phyloP scores from a whole-genome alignment of 2,113 vertebrate genomes.

The Baryphthengus martii region DNA sequence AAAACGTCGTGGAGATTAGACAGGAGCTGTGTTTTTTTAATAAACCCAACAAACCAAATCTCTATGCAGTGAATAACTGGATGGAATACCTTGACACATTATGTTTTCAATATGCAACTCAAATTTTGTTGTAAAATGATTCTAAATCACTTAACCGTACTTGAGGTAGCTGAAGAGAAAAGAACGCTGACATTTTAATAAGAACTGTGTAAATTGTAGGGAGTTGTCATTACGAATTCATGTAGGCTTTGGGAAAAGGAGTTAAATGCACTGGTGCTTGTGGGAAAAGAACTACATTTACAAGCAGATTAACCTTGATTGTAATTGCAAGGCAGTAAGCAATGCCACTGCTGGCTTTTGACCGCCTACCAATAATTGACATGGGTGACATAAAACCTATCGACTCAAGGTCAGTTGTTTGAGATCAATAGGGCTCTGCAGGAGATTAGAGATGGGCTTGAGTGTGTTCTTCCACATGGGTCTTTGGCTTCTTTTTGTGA shows the following conservation, averaged over 20 bases:
- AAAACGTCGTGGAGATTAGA: neutral
- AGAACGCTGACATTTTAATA: constrained; percentile 34
- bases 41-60: neutral
- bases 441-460: neutral
- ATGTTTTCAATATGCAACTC: neutral
- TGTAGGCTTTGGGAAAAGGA: constrained; percentile 18
- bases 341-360: neutral
- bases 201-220: constrained; percentile 38
- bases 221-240: constrained; percentile 7
- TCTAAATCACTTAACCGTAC: neutral
- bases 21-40: neutral
- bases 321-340: neutral
- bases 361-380: neutral
- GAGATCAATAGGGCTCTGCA: neutral
- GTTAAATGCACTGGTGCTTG: constrained; percentile 25
- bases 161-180: neutral
- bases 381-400: neutral
- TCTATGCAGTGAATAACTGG: neutral
- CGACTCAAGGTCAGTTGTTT: neutral
- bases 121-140: neutral
- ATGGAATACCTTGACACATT: neutral
- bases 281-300: constrained; percentile 5
- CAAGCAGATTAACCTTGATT: neutral
- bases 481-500: neutral
- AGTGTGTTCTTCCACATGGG: accelerated